A percentile compares a stretch with the other conserved stretches of the same genome.
Evolutionary conservation across 2,113 vertebrate species (phyloP).

Genomic region (Platysteira castanea): DNA sequence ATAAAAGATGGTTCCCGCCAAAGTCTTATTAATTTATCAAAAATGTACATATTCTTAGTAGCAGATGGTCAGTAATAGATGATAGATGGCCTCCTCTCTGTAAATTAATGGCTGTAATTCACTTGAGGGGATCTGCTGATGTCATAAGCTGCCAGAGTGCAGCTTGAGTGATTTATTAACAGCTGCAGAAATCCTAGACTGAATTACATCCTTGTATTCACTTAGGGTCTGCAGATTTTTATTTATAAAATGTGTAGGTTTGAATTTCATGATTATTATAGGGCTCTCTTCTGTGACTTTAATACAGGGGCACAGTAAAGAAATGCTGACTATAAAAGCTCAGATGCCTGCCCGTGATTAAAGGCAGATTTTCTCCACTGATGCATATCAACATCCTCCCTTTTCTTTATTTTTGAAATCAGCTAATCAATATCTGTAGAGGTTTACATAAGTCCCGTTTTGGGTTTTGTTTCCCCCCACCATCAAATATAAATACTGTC

Average conservation of each 20-base stretch:
- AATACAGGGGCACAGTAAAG: neutral
- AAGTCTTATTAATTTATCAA: neutral
- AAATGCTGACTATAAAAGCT: neutral
- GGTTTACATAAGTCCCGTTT: neutral
- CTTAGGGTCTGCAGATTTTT: neutral
- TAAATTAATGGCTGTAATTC: slow-evolving; percentile 58
- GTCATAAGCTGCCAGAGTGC: slow-evolving; percentile 40
- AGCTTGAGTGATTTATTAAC: slow-evolving; percentile 59
- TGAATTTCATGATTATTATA: neutral
- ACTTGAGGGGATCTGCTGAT: slow-evolving; percentile 56
- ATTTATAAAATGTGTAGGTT: neutral
- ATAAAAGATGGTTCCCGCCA: neutral
- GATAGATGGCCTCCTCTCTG: slow-evolving; percentile 37
- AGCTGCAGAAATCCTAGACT: slow-evolving; percentile 37
- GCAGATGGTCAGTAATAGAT: slow-evolving; percentile 47
- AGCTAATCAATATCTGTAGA: neutral
- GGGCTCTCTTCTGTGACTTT: neutral
- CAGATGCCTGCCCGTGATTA: neutral
- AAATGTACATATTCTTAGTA: neutral
- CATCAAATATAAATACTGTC: neutral
- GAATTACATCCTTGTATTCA: slow-evolving; percentile 16
- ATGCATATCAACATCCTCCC: neutral
- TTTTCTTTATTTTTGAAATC: neutral
- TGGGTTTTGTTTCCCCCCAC: neutral
- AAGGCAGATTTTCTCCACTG: neutral